Percentiles rank a stretch among this genome's conserved stretches.
These are phyloP conservation scores for Drosophila parthenogenetica DNA, from an alignment of 2,888 invertebrate genomes.

Conservation along the genomic window DNA sequence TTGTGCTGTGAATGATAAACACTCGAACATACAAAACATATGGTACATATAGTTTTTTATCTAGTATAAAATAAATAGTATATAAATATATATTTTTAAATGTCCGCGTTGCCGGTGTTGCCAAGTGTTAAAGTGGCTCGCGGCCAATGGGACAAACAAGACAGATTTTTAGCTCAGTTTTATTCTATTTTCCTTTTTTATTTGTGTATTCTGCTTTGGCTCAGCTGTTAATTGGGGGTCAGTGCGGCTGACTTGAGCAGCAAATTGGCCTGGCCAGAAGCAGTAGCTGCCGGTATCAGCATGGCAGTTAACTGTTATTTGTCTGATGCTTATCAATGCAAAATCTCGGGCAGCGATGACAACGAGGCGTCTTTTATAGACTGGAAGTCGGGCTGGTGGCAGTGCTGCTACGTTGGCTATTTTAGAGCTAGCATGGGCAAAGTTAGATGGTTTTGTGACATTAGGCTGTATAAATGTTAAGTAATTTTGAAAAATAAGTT, in stretches of 20 bases:
- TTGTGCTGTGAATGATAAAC: constrained; percentile 17
- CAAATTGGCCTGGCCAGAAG: constrained; percentile 6
- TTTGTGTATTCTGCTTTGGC: constrained; percentile 1
- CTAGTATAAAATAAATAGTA: constrained; percentile 16
- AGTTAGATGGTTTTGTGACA: too few relatives aligned
- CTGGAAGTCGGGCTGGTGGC: too few relatives aligned
- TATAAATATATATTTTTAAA: constrained; percentile 30
- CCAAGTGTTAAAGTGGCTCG: constrained; percentile 41
- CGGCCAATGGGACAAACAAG: constrained; percentile 8
- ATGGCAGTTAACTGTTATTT: constrained; percentile 32
- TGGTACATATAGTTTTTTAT: constrained; percentile 14
- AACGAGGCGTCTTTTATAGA: background rate
- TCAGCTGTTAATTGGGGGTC: constrained; percentile 46
- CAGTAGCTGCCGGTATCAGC: constrained; percentile 3
- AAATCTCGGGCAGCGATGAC: constrained; percentile 20
- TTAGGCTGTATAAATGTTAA: too few relatives aligned
- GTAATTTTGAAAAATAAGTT: too few relatives aligned
- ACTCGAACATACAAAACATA: constrained; percentile 1
- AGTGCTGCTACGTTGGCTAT: too few relatives aligned
- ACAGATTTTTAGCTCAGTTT: constrained; percentile 1
- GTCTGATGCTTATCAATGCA: constrained; percentile 30
- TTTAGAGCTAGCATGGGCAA: too few relatives aligned
- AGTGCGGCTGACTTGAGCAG: constrained; percentile 15
- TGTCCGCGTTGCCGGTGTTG: constrained; percentile 39
- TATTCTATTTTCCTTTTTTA: background rate